These are phyloP conservation scores for Arbacia lixula DNA, from an alignment of 53 echinoderm and acorn worm species.

Conservation along the genomic window DNA sequence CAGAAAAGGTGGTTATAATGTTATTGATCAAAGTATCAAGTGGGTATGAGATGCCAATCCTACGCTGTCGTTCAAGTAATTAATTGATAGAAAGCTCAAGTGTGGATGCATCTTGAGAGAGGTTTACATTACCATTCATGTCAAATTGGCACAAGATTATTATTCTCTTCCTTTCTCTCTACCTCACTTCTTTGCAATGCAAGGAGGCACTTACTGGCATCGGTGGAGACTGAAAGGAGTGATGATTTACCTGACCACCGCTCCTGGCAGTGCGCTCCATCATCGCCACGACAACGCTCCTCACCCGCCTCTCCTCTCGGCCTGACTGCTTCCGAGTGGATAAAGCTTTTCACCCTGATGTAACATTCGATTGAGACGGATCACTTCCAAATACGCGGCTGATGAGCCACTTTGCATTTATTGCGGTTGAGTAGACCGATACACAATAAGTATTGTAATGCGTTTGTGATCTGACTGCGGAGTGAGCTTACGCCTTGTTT, in stretches of 20 bases:
- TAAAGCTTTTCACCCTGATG: conserved; percentile 42
- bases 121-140: not conserved
- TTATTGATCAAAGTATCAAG: too few relatives aligned
- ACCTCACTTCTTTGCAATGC: not conserved
- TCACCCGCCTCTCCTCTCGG: conserved; percentile 5
- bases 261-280: conserved; percentile 25
- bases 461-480: conserved; percentile 34
- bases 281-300: not conserved
- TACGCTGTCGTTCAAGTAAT: too few relatives aligned
- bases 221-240: conserved; percentile 10
- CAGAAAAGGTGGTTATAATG: too few relatives aligned
- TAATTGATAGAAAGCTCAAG: too few relatives aligned
- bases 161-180: not conserved
- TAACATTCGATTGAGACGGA: conserved; percentile 51
- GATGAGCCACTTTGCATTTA: conserved; percentile 2
- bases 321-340: conserved; percentile 9
- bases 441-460: conserved; percentile 54
- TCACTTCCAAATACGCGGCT: conserved; percentile 28
- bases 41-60: too few relatives aligned
- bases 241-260: conserved; percentile 34
- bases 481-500: conserved; percentile 17
- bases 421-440: conserved; percentile 15
- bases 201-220: conserved; percentile 13
- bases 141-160: too few relatives aligned
- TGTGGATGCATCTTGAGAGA: not conserved